A percentile compares a stretch with the other conserved stretches of the same genome.
These are phyloP conservation scores for Tachysurus fulvidraco DNA, from an alignment of 2,113 vertebrate genomes.

Conservation along the genomic window DNA sequence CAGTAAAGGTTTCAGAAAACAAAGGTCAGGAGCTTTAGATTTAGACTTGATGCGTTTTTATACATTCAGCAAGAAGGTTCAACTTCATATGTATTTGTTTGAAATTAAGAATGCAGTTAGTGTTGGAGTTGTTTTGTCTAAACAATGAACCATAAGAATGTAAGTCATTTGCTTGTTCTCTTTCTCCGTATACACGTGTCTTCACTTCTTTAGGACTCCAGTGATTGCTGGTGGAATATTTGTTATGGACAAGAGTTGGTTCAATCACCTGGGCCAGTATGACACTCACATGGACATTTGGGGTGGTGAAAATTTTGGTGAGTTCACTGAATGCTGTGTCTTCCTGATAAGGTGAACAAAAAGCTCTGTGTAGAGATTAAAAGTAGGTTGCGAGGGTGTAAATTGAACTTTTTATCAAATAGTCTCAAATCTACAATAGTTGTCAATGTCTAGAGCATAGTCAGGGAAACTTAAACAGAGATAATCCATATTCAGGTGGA, in stretches of 20 bases:
- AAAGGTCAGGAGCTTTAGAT: background rate
- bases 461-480: background rate
- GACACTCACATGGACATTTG: constrained; percentile 99
- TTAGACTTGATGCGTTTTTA: background rate
- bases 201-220: constrained; percentile 81
- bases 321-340: constrained; percentile 57
- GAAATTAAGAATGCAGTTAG: background rate
- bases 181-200: background rate
- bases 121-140: background rate
- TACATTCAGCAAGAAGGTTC: background rate
- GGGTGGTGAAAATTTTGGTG: constrained; percentile 99
- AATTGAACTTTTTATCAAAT: background rate
- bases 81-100: background rate
- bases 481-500: background rate
- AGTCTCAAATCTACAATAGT: background rate
- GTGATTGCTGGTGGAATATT: constrained; percentile 98
- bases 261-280: constrained; percentile 97
- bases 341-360: background rate
- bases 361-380: background rate
- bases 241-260: constrained; percentile 96
- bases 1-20: background rate
- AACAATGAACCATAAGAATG: background rate
- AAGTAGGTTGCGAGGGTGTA: too few relatives aligned
- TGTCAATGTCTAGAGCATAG: background rate
- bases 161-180: constrained; percentile 28